A percentile compares a stretch with the other conserved stretches of the same genome.
These are phyloP conservation scores for Ctenochaetus hawaiiensis DNA, from an alignment of 2,797 vertebrate genomes.

Conservation along the genomic window DNA sequence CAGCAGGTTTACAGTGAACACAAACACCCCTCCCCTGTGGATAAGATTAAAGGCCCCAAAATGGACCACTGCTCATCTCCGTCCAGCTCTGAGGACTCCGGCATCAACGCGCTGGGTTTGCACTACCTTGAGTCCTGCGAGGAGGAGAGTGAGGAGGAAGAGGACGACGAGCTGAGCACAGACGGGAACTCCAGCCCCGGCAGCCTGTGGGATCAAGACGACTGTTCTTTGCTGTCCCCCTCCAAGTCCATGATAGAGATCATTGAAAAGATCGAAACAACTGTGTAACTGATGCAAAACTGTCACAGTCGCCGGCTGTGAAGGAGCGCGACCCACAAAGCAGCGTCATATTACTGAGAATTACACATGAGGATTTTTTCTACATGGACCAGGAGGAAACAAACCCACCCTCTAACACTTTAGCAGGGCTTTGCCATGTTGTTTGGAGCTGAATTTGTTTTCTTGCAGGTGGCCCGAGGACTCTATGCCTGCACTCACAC, in stretches of 20 bases:
- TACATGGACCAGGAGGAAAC: conserved; percentile 41
- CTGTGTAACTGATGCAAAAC: conserved; percentile 85
- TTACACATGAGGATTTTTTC: conserved; percentile 43
- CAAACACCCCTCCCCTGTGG: conserved; percentile 71
- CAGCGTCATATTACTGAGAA: conserved; percentile 20
- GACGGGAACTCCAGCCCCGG: conserved; percentile 91
- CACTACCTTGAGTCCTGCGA: conserved; percentile 95
- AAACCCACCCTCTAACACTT: conserved; percentile 3
- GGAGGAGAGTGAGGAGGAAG: conserved; percentile 85
- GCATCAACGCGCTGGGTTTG: conserved; percentile 94
- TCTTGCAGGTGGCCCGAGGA: conserved; percentile 61
- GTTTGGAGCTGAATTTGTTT: conserved; percentile 46
- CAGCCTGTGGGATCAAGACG: conserved; percentile 95
- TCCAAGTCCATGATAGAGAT: conserved; percentile 96
- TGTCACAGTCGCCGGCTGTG: conserved; percentile 27
- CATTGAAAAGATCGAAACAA: conserved; percentile 99
- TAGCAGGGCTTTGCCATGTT: conserved; percentile 35
- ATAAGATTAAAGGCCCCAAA: conserved; percentile 90
- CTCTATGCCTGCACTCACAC: conserved; percentile 55
- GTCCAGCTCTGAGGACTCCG: conserved; percentile 97
- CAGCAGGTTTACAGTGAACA: conserved; percentile 67
- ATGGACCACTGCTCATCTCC: conserved; percentile 95
- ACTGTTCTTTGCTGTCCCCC: conserved; percentile 93
- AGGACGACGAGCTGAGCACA: conserved; percentile 84
- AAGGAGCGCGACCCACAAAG: conserved; percentile 22